Evolutionary conservation across 2,113 vertebrate species (phyloP).

Genomic region (Myotis lucifugus): DNA sequence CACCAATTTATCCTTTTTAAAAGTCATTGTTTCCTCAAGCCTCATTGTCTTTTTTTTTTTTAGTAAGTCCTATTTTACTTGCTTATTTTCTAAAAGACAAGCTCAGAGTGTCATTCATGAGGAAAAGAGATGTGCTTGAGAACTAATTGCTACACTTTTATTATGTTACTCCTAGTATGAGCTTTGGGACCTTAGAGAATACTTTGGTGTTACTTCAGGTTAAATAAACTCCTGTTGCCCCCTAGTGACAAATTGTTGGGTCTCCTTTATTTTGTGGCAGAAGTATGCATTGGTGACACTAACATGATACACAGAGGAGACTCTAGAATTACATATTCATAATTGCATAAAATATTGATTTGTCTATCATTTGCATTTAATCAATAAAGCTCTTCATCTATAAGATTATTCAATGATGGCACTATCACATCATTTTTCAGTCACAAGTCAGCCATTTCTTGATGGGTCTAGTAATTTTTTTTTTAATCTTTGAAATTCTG

Average conservation of each 20-base stretch:
- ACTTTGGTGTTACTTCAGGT: neutral
- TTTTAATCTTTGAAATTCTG: neutral
- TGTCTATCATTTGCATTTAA: neutral
- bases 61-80: neutral
- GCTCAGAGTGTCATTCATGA: neutral
- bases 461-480: neutral
- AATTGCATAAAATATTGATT: neutral
- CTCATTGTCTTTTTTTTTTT: neutral
- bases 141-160: neutral
- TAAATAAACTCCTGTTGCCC: conserved; percentile 69
- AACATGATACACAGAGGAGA: neutral
- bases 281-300: neutral
- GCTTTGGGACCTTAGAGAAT: neutral
- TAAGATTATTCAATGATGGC: neutral
- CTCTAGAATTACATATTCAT: neutral
- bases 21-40: neutral
- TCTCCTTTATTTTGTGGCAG: neutral
- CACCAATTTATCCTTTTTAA: neutral
- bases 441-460: neutral
- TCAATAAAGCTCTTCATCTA: neutral
- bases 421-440: neutral
- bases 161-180: neutral
- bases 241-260: conserved; percentile 51
- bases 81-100: neutral
- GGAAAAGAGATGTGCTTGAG: neutral